A percentile compares a stretch with the other conserved stretches of the same genome.
Conservation (phyloP, 2,888 invertebrate species). For the Drosophila quinaria region DNA sequence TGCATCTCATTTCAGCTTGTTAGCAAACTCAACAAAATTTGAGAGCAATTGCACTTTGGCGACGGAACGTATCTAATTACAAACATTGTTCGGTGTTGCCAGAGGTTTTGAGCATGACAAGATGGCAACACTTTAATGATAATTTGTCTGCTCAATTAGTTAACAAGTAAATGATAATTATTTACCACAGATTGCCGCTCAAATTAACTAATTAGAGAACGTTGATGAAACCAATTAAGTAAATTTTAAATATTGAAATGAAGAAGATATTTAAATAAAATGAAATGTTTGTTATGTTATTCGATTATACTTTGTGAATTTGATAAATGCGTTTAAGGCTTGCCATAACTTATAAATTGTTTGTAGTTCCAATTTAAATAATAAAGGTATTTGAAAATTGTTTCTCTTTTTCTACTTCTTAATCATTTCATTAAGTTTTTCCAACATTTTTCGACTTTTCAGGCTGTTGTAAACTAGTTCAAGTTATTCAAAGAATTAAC, state of each 20-base stretch:
- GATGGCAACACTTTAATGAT: background rate
- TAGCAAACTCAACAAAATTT: constrained; percentile 5
- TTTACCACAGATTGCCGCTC: background rate
- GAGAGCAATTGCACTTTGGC: constrained; percentile 1
- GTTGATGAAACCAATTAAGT: background rate
- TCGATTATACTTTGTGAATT: too few relatives aligned
- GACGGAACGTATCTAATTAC: background rate
- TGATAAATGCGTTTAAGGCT: too few relatives aligned
- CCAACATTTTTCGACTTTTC: background rate
- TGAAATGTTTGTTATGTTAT: background rate
- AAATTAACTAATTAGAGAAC: constrained; percentile 5
- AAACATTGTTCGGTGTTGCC: constrained; percentile 6
- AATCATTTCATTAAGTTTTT: too few relatives aligned
- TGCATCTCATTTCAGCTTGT: constrained; percentile 1
- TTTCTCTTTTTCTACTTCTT: too few relatives aligned
- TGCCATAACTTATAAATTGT: too few relatives aligned
- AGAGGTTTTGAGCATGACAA: background rate
- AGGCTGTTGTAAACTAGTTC: background rate
- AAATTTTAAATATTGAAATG: too few relatives aligned
- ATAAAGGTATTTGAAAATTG: too few relatives aligned
- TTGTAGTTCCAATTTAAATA: too few relatives aligned
- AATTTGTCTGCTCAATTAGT: constrained; percentile 4
- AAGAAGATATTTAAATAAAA: too few relatives aligned
- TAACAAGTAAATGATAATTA: constrained; percentile 1
- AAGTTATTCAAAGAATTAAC: background rate